phyloP scores from a whole-genome alignment of 2,113 vertebrate species.

The Seriola quinqueradiata region DNA sequence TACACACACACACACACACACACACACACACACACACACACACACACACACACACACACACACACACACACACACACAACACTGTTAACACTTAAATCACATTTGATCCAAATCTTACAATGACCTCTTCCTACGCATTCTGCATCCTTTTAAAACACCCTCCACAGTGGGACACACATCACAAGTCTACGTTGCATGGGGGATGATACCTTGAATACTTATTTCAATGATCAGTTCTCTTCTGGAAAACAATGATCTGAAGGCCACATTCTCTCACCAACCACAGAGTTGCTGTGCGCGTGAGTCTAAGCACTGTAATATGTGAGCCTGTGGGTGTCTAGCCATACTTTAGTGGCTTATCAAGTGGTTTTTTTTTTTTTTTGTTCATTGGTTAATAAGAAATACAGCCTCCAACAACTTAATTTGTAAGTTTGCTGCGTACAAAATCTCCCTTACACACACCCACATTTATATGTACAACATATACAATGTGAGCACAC shows the following conservation, averaged over 20 bases:
- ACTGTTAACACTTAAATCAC: neutral
- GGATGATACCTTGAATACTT: constrained; percentile 6
- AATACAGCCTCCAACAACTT: neutral
- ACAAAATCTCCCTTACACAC: neutral
- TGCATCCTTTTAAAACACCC: constrained; percentile 5
- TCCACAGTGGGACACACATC: constrained; percentile 12
- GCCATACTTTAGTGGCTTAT: constrained; percentile 20
- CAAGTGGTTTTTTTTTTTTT: constrained; percentile 19
- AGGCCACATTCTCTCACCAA: neutral
- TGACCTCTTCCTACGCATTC: neutral
- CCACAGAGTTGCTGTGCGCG: constrained; percentile 12
- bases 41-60: neutral
- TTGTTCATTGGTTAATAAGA: neutral
- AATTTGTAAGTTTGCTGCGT: neutral
- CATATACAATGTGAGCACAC: constrained; percentile 37
- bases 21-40: neutral
- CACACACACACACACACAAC: neutral
- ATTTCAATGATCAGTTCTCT: neutral
- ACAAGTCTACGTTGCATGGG: neutral
- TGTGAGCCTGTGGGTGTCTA: constrained; percentile 14
- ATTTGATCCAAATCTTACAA: constrained; percentile 19
- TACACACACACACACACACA: neutral
- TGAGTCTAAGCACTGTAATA: constrained; percentile 23
- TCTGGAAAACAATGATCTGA: constrained; percentile 35
- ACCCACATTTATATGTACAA: constrained; percentile 13